phyloP scores from a whole-genome alignment of 2,888 invertebrate genomes.

The Neelides folsomi region DNA sequence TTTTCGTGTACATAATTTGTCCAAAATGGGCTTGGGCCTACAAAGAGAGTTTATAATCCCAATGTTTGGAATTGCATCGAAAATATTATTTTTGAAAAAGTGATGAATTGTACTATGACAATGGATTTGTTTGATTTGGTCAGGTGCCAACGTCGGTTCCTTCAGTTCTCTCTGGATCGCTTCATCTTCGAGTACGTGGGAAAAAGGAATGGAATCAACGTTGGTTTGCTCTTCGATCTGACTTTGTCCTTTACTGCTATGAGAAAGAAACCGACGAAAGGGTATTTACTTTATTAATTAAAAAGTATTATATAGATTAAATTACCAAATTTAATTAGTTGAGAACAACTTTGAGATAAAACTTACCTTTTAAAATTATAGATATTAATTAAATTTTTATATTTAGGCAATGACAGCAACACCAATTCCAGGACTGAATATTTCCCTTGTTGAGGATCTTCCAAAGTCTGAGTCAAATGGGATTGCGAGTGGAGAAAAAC shows the following conservation, averaged over 20 bases:
- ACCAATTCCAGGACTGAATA: slow-evolving; percentile 47
- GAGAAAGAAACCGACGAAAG: slow-evolving; percentile 25
- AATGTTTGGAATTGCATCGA: not conserved
- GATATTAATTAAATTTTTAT: too few relatives aligned
- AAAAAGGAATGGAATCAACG: slow-evolving; percentile 43
- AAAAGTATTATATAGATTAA: too few relatives aligned
- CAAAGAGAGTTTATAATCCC: not conserved
- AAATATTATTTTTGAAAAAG: not conserved
- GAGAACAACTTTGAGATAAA: too few relatives aligned
- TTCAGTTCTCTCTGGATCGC: slow-evolving; percentile 42
- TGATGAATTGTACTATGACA: not conserved
- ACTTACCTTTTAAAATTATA: too few relatives aligned
- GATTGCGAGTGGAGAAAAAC: slow-evolving; percentile 21
- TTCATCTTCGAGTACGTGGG: slow-evolving; percentile 40
- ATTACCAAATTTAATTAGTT: too few relatives aligned
- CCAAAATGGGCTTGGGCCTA: not conserved
- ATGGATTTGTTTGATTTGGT: slow-evolving; percentile 17
- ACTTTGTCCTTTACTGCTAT: slow-evolving; percentile 46
- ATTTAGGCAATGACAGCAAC: slow-evolving; percentile 44
- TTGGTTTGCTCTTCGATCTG: slow-evolving; percentile 45
- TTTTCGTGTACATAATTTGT: slow-evolving; percentile 4
- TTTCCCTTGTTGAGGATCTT: slow-evolving; percentile 37
- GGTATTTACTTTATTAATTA: too few relatives aligned
- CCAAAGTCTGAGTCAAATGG: slow-evolving; percentile 23
- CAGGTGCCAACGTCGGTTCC: slow-evolving; percentile 44